A percentile compares a stretch with the other conserved stretches of the same genome.
These are phyloP conservation scores for Hippopotamyrus pictus DNA, from an alignment of 2,797 vertebrate genomes.

Conservation along the genomic window DNA sequence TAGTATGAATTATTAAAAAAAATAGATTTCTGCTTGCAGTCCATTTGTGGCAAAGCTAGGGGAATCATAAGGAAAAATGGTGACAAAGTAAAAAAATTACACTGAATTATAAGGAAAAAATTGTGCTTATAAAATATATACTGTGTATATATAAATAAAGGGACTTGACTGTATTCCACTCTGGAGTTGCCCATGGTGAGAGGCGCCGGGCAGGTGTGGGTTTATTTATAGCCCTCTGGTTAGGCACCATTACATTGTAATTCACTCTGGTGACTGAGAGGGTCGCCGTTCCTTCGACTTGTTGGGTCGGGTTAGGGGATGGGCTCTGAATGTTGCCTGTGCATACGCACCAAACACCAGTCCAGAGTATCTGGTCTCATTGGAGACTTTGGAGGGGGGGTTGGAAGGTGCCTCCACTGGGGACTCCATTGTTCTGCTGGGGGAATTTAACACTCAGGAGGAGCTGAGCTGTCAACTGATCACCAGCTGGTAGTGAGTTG, in stretches of 20 bases:
- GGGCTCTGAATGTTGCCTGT: neutral
- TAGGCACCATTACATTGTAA: neutral
- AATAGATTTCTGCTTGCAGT: neutral
- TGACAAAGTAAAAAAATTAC: neutral
- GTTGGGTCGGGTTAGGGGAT: neutral
- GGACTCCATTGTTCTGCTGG: neutral
- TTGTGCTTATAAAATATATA: neutral
- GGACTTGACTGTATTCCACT: neutral
- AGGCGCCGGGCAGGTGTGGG: neutral
- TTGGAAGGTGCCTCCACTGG: neutral
- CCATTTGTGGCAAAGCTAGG: neutral
- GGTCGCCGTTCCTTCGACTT: neutral
- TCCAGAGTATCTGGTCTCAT: neutral
- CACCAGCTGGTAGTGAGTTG: neutral
- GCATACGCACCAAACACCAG: neutral
- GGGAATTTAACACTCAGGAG: neutral
- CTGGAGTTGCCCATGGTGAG: neutral
- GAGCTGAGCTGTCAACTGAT: neutral
- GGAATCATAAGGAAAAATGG: neutral
- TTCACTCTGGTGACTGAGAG: neutral
- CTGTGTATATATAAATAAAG: neutral
- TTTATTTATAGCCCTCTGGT: neutral
- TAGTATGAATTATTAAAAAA: neutral
- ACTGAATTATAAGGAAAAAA: neutral
- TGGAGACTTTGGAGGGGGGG: neutral